Percentiles rank a stretch among this genome's conserved stretches.
phyloP scores from a whole-genome alignment of 37 sponge, comb jelly and placozoan species.

The Agelas oroides region DNA sequence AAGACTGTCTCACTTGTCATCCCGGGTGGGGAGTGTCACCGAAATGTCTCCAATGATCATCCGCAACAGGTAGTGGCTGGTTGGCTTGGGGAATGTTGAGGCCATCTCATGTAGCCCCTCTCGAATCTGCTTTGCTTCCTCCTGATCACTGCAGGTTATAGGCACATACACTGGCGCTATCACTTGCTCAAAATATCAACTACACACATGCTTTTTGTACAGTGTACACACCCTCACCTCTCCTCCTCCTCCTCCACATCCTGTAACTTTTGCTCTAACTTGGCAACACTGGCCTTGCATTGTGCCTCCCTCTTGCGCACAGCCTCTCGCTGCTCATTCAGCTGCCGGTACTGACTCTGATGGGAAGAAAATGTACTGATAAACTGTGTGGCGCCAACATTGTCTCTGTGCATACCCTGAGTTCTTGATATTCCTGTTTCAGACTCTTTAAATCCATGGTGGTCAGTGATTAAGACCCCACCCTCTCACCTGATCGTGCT shows the following conservation, averaged over 20 bases:
- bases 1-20: conserved; percentile 42
- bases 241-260: not conserved
- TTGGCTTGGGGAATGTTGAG: conserved; percentile 21
- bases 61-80: conserved; percentile 32
- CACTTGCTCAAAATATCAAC: no score
- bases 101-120: conserved; percentile 36
- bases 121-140: conserved; percentile 12
- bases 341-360: conserved; percentile 35
- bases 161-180: not conserved
- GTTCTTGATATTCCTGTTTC: conserved; percentile 14
- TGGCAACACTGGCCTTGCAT: conserved; percentile 21
- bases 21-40: conserved; percentile 39
- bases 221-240: not conserved
- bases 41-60: conserved; percentile 61
- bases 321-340: conserved; percentile 1
- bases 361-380: not conserved
- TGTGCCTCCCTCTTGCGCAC: conserved; percentile 30
- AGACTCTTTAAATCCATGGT: not conserved
- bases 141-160: not conserved
- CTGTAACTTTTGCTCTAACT: conserved; percentile 5
- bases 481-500: no score
- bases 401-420: conserved; percentile 6
- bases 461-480: no score
- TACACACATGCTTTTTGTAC: no score
- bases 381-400: not conserved